Base-by-base conservation (phyloP, 1,140 invertebrate genomes). In the Papilio glaucus region DNA sequence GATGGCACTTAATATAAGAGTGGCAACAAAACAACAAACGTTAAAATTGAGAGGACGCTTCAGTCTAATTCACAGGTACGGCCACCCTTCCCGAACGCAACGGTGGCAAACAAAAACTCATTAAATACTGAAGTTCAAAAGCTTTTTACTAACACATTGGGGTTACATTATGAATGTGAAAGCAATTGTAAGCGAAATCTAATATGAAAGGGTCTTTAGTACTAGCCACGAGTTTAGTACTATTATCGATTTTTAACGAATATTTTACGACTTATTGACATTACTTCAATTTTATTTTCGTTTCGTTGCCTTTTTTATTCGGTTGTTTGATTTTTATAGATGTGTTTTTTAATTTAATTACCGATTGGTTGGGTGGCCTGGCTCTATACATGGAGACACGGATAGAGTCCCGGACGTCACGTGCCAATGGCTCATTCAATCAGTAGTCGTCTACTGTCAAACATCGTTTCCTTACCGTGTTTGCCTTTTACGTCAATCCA, bases 121-220 rank as follows among this genome's bases (percentile, higher is more conserved):
- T 65, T 65, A 65, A 65, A 37, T 65, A 39, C 33, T 65, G 62
- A 18, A 41, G 62, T 39, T 65, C 62, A 65, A 65, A 65, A 65
- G 62, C 62, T 65, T 65, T 65, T 65, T 65, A 37, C 62, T 65
- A 65, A 65, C 62, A 65, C 62, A 65, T 65, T 38, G n/a, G 62
- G 62, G 62, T 65, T 65, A 65, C 62, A 38, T 38, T 38, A 39
- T 39, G 62, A 65, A 65, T 65, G 33, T 65, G 62, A 39, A 65
- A 65, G 62, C 33, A 65, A 65, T 65, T 65, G 62, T 39, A 65
- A 38, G 37, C 62, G 37, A 65, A 65, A 65, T 65, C 62, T 65
- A 38, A 65, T 65, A 38, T 39, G 13, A 38, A 65, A 38, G 18
- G 62, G 37, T 33, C 37, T 37, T 65, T 21, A 21, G 62, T 65